Percentiles rank a stretch among this genome's conserved stretches.
Conservation (phyloP, 92 coral and sea anemone species). For the Epizoanthus ramosus region DNA sequence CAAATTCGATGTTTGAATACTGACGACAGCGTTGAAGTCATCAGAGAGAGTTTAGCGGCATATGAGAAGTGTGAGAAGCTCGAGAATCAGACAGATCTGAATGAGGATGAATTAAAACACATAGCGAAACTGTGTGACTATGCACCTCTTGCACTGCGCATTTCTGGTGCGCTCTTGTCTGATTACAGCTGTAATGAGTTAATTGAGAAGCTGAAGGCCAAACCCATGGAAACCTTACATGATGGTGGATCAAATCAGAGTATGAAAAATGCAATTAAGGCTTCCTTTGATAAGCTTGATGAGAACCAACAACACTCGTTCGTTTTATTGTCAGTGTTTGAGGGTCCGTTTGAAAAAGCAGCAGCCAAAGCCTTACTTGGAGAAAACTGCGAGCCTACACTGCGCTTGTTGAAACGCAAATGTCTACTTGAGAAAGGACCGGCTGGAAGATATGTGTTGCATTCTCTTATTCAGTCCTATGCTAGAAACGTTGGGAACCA, state of each 20-base stretch:
- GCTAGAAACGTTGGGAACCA: slow-evolving; percentile 9
- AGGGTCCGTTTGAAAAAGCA: slow-evolving; percentile 43
- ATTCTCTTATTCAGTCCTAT: slow-evolving; percentile 45
- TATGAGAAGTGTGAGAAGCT: neutral
- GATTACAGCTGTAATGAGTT: slow-evolving; percentile 37
- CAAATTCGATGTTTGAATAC: neutral
- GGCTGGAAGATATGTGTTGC: slow-evolving; percentile 36
- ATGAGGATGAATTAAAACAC: neutral
- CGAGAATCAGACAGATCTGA: neutral
- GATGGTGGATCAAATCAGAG: slow-evolving; percentile 18
- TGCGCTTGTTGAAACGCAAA: slow-evolving; percentile 27
- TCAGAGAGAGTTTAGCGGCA: neutral
- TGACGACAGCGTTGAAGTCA: neutral
- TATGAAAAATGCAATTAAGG: slow-evolving; percentile 39
- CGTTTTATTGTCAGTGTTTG: slow-evolving; percentile 44
- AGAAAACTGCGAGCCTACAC: neutral
- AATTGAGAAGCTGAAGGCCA: slow-evolving; percentile 20
- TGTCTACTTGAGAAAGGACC: slow-evolving; percentile 34
- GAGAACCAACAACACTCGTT: slow-evolving; percentile 23
- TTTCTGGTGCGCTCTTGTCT: slow-evolving; percentile 49
- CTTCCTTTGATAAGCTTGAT: slow-evolving; percentile 44
- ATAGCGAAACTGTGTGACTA: slow-evolving; percentile 55
- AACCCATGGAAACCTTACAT: slow-evolving; percentile 44
- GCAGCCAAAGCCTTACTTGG: slow-evolving; percentile 49
- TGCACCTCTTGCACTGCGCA: slow-evolving; percentile 62